Conservation (phyloP, 2,797 vertebrate genomes). For the Darevskia mixta region DNA sequence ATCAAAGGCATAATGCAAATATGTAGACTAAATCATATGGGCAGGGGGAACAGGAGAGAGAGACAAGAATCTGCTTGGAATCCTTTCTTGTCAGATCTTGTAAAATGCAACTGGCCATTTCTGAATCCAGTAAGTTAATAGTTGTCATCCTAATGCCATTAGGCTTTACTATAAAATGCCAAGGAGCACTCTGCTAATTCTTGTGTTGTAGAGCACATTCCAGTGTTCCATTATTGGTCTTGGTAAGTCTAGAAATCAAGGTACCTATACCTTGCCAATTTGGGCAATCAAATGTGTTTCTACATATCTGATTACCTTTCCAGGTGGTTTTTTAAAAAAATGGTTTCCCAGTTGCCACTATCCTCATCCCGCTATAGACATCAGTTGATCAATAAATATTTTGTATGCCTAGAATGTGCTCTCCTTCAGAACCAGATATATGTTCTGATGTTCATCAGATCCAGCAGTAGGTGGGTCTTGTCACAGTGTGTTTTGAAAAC, state of each 20-base stretch:
- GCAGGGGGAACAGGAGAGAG: too few species aligned
- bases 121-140: background rate
- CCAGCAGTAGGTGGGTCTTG: background rate
- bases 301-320: background rate
- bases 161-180: background rate
- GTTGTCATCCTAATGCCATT: background rate
- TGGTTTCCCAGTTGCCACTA: too few species aligned
- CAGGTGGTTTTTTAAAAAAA: too few species aligned
- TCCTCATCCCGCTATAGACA: background rate
- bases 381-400: too few species aligned
- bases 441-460: background rate
- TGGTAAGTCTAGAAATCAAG: background rate
- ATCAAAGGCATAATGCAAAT: background rate
- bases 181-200: background rate
- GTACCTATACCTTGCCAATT: background rate
- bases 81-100: background rate
- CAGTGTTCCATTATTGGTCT: background rate
- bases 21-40: background rate
- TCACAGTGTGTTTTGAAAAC: background rate
- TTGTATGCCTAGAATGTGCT: background rate
- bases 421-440: background rate
- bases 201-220: too few species aligned
- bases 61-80: background rate
- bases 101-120: background rate
- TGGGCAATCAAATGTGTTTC: background rate